Conservation (phyloP, 2,888 invertebrate genomes). For the Volucella inflata region DNA sequence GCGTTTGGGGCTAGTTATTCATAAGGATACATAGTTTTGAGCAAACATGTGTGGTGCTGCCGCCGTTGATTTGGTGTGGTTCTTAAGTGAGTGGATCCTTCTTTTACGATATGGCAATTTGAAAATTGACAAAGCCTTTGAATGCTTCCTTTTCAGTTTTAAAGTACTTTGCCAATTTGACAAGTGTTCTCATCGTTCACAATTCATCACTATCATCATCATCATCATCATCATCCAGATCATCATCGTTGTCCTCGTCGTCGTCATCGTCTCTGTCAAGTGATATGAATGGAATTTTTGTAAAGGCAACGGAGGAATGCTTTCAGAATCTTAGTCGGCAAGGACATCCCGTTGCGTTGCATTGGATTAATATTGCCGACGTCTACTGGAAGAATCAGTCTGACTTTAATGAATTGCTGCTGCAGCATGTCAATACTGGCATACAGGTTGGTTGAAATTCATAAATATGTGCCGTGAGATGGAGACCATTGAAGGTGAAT, state of each 20-base stretch:
- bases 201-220: conserved; percentile 71
- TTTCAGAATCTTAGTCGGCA: conserved; percentile 75
- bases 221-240: conserved; percentile 56
- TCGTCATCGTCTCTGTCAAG: neutral
- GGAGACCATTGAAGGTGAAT: neutral
- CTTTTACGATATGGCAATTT: neutral
- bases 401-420: conserved; percentile 77
- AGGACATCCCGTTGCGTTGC: conserved; percentile 76
- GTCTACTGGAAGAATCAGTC: conserved; percentile 60
- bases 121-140: neutral
- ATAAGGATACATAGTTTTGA: neutral
- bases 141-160: conserved; percentile 76
- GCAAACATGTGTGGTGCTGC: conserved; percentile 37
- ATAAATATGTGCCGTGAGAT: conserved; percentile 2
- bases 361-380: conserved; percentile 80
- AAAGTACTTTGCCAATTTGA: conserved; percentile 79
- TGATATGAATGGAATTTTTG: conserved; percentile 76
- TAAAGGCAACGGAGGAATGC: conserved; percentile 78
- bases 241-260: too few relatives aligned
- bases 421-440: conserved; percentile 79
- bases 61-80: conserved; percentile 42
- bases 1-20: neutral
- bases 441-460: conserved; percentile 78
- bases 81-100: conserved; percentile 51
- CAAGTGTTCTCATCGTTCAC: conserved; percentile 80